These are phyloP conservation scores for Ceramica pisi DNA, from an alignment of 2,888 invertebrate genomes.

Conservation along the genomic window DNA sequence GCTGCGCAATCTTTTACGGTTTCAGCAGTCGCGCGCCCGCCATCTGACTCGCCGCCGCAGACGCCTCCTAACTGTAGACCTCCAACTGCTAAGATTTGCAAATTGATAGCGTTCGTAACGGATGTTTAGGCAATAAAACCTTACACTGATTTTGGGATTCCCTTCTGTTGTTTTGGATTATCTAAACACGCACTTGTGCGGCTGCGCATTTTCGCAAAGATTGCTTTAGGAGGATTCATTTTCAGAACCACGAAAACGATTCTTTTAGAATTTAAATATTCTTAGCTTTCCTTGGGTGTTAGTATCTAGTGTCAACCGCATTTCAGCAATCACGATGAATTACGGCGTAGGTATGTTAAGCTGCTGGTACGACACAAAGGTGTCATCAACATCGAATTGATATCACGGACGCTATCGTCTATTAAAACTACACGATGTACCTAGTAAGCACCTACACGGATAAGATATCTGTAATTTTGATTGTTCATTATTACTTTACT, in stretches of 20 bases:
- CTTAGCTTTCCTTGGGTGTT: not conserved
- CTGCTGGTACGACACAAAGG: not conserved
- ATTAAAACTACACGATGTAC: too few relatives aligned
- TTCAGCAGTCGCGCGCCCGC: conserved; percentile 82
- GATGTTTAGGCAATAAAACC: conserved; percentile 35
- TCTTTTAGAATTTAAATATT: not conserved
- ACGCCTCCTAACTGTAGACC: conserved; percentile 69
- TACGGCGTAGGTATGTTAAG: too few relatives aligned
- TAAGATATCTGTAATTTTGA: too few relatives aligned
- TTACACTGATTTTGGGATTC: conserved; percentile 42
- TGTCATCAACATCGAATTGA: not conserved
- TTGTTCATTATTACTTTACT: too few relatives aligned
- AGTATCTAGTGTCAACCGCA: not conserved
- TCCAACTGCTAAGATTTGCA: conserved; percentile 61
- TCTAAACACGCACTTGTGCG: not conserved
- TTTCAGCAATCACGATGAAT: not conserved
- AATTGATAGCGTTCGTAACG: conserved; percentile 39
- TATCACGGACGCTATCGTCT: too few relatives aligned
- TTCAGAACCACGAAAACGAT: not conserved
- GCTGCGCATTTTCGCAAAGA: not conserved
- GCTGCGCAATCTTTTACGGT: conserved; percentile 85
- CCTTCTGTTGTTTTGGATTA: conserved; percentile 14
- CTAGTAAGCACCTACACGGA: too few relatives aligned
- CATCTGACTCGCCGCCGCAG: conserved; percentile 80
- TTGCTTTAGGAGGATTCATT: not conserved